These are phyloP conservation scores for Leptinotarsa texana DNA, from an alignment of 1,140 invertebrate genomes.

Conservation along the genomic window DNA sequence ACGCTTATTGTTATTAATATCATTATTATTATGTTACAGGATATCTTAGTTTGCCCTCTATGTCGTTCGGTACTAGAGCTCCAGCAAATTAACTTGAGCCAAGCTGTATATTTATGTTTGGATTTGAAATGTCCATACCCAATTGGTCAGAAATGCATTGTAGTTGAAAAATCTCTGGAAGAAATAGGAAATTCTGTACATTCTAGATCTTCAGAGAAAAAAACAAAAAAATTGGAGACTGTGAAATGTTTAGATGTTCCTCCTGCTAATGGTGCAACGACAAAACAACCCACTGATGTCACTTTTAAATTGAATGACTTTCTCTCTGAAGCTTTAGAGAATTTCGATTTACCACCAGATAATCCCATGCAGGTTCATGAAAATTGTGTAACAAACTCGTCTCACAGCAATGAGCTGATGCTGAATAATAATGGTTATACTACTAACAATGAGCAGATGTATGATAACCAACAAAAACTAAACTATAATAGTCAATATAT, in stretches of 20 bases:
- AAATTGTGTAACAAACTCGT: too few relatives aligned
- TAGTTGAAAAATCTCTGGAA: constrained; percentile 36
- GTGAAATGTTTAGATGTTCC: background rate
- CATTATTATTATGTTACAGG: constrained; percentile 6
- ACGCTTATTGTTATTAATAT: background rate
- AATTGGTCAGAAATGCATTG: constrained; percentile 33
- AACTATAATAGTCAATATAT: too few relatives aligned
- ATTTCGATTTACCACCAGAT: background rate
- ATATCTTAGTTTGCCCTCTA: constrained; percentile 29
- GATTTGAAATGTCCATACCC: constrained; percentile 43
- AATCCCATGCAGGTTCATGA: background rate
- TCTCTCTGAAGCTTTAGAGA: background rate
- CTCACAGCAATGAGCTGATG: too few relatives aligned
- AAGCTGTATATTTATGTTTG: constrained; percentile 40
- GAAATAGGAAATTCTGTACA: constrained; percentile 32
- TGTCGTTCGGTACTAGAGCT: constrained; percentile 36
- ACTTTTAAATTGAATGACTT: background rate
- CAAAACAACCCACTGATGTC: background rate
- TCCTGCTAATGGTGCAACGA: background rate
- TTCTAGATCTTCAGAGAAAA: background rate
- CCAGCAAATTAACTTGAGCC: constrained; percentile 41
- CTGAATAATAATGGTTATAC: too few relatives aligned
- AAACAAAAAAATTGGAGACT: background rate
- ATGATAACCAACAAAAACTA: too few relatives aligned
- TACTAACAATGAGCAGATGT: too few relatives aligned